Evolutionary conservation across 2,113 vertebrate species (phyloP).

Genomic region (Butorides virescens): DNA sequence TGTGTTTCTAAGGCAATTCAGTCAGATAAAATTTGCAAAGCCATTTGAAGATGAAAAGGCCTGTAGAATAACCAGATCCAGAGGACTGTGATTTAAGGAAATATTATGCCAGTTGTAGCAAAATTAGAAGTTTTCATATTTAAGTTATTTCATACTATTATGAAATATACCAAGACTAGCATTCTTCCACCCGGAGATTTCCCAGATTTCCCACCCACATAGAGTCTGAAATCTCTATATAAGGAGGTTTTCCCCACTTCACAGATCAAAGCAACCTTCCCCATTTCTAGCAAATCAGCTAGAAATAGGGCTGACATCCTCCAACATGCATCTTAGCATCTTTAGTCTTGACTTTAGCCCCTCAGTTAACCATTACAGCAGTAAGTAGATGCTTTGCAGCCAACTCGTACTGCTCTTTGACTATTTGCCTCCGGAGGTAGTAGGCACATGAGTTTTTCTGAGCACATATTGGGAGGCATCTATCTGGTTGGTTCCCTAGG

Average conservation of each 20-base stretch:
- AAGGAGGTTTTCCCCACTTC: not conserved
- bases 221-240: not conserved
- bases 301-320: not conserved
- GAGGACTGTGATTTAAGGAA: slow-evolving; percentile 18
- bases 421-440: not conserved
- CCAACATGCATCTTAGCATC: not conserved
- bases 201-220: slow-evolving; percentile 54
- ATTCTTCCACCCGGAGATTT: slow-evolving; percentile 14
- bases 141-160: slow-evolving; percentile 45
- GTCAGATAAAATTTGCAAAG: slow-evolving; percentile 29
- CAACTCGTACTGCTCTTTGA: not conserved
- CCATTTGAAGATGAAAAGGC: not conserved
- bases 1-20: slow-evolving; percentile 1
- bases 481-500: not conserved
- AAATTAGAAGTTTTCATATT: slow-evolving; percentile 37
- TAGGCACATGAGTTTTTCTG: rapidly evolving
- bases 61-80: slow-evolving; percentile 13
- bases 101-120: slow-evolving; percentile 42
- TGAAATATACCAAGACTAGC: slow-evolving; percentile 16
- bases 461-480: not conserved
- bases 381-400: not conserved
- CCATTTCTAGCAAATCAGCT: not conserved
- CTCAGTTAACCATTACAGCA: not conserved
- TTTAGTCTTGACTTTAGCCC: not conserved
- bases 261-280: not conserved